A percentile compares a stretch with the other conserved stretches of the same genome.
Conservation (phyloP, 1,140 invertebrate species). For the Drosophila repletoides region DNA sequence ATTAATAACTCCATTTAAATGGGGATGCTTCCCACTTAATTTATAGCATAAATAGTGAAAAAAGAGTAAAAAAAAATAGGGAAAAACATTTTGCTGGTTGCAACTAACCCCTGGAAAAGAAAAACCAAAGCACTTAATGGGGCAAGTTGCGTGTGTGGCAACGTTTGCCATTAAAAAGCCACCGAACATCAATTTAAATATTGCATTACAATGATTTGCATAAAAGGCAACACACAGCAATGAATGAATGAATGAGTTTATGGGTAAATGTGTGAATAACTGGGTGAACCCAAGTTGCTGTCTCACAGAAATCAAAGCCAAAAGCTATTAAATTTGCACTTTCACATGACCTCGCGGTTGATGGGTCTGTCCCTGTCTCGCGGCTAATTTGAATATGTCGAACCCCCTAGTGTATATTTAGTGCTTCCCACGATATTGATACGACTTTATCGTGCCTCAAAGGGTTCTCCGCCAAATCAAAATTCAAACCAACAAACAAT, state of each 20-base stretch:
- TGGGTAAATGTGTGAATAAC: conserved; percentile 13
- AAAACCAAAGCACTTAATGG: conserved; percentile 10
- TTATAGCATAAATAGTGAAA: conserved; percentile 16
- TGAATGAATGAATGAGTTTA: too few species aligned
- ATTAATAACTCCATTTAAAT: conserved; percentile 8
- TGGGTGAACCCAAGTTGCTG: conserved; percentile 17
- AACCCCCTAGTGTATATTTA: conserved; percentile 20
- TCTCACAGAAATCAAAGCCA: conserved; percentile 48
- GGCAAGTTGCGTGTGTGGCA: conserved; percentile 48
- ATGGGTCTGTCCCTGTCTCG: conserved; percentile 1
- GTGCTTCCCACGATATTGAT: conserved; percentile 73
- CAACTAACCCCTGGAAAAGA: background rate
- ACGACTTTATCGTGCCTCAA: conserved; percentile 43
- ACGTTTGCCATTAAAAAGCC: conserved; percentile 65
- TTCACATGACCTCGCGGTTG: conserved; percentile 66
- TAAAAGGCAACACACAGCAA: conserved; percentile 55
- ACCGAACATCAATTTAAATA: conserved; percentile 77
- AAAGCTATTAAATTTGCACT: conserved; percentile 75
- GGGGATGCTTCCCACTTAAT: background rate
- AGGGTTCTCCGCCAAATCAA: conserved; percentile 35
- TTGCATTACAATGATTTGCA: conserved; percentile 79
- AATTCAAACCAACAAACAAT: conserved; percentile 52
- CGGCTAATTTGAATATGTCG: conserved; percentile 67
- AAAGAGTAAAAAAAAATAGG: background rate
- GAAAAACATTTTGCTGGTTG: background rate